A percentile compares a stretch with the other conserved stretches of the same genome.
Evolutionary conservation across 2,888 invertebrate genomes (phyloP).

Genomic region (Meloe dianella): DNA sequence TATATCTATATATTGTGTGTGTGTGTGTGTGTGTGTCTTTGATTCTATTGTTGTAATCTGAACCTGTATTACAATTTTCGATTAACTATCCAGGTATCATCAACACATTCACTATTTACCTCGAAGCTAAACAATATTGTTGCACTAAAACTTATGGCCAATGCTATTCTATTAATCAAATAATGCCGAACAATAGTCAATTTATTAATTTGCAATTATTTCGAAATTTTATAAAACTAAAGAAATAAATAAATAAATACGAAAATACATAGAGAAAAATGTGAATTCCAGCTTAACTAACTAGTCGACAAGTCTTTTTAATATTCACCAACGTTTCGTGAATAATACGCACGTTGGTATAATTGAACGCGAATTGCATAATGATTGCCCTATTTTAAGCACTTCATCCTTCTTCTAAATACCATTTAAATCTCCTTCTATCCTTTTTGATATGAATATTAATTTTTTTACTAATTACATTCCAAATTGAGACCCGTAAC

Average conservation of each 20-base stretch:
- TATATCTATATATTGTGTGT: background rate
- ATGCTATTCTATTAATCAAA: no score
- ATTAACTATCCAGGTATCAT: background rate
- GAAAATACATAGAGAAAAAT: background rate
- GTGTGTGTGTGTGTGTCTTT: background rate
- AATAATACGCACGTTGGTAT: slow-evolving; percentile 8
- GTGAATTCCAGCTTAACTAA: background rate
- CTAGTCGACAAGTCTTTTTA: slow-evolving; percentile 14
- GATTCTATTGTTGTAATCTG: background rate
- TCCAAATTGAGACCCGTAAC: background rate
- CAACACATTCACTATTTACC: background rate
- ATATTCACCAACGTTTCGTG: slow-evolving; percentile 5
- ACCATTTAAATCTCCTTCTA: background rate
- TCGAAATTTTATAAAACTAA: no score
- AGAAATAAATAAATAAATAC: background rate
- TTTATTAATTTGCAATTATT: no score
- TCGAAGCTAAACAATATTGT: background rate
- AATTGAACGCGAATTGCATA: slow-evolving; percentile 8
- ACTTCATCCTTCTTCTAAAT: background rate
- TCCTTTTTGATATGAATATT: background rate
- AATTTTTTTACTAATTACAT: background rate
- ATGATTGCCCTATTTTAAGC: background rate
- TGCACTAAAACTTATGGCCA: background rate
- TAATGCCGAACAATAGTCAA: no score
- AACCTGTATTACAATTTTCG: slow-evolving; percentile 1